These are phyloP conservation scores for Drosophila meridionalis DNA, from an alignment of 2,888 invertebrate genomes.

Conservation along the genomic window DNA sequence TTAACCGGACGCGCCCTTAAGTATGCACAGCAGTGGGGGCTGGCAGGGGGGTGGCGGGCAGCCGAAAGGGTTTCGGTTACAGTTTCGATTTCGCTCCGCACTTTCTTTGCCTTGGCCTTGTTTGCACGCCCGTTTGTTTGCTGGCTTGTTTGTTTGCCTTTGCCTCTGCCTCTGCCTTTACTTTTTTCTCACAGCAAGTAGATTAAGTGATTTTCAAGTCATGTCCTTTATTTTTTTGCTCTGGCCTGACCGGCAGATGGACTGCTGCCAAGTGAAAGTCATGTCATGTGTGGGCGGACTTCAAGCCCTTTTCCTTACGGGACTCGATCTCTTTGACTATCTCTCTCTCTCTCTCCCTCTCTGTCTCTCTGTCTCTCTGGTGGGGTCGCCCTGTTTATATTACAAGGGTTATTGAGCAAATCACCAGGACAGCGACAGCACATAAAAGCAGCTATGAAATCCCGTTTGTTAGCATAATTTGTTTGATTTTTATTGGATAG, in stretches of 20 bases:
- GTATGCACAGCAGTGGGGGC: conserved; percentile 25
- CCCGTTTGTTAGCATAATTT: conserved; percentile 82
- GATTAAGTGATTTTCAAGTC: conserved; percentile 84
- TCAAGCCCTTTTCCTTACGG: too few relatives aligned
- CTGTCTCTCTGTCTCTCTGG: too few relatives aligned
- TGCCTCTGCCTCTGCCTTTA: too few relatives aligned
- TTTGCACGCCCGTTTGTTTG: conserved; percentile 28
- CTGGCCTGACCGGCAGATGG: conserved; percentile 65
- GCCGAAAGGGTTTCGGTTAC: conserved; percentile 54
- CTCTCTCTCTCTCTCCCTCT: background rate
- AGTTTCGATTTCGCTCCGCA: conserved; percentile 47
- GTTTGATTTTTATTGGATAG: conserved; percentile 82
- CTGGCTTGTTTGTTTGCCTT: conserved; percentile 15
- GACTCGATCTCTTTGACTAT: background rate
- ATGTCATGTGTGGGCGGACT: conserved; percentile 58
- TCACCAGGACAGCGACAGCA: conserved; percentile 66
- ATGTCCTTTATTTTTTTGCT: conserved; percentile 69
- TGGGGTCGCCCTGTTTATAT: conserved; percentile 65
- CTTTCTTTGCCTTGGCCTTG: conserved; percentile 34
- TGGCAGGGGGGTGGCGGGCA: background rate
- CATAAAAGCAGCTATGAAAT: conserved; percentile 66
- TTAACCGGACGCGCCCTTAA: conserved; percentile 64
- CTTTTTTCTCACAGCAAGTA: conserved; percentile 56
- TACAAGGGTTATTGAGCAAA: conserved; percentile 85
- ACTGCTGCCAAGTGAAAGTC: conserved; percentile 73